Evolutionary conservation across 2,113 vertebrate genomes (phyloP).

Genomic region (Clarias batrachus): DNA sequence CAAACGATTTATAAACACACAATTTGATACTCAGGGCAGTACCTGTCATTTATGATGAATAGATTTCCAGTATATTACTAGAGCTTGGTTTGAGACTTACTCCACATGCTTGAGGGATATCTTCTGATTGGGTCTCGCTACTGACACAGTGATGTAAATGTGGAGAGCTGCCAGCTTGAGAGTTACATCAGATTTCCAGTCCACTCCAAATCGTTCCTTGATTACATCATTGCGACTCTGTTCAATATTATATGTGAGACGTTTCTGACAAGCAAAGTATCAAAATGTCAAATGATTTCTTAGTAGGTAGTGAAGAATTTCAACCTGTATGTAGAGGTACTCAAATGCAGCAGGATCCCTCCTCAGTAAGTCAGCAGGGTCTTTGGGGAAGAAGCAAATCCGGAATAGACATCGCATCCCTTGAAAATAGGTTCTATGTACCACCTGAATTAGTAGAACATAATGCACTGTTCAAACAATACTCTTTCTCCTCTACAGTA

Average conservation of each 20-base stretch:
- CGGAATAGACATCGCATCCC: constrained; percentile 98
- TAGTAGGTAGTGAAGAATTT: not conserved
- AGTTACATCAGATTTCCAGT: constrained; percentile 91
- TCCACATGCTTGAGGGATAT: constrained; percentile 97
- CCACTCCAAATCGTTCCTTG: constrained; percentile 89
- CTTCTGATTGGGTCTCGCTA: constrained; percentile 94
- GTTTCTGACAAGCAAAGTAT: not conserved
- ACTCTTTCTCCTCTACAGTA: not conserved
- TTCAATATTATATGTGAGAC: not conserved
- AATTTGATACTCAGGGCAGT: not conserved
- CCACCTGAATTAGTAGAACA: constrained; percentile 76
- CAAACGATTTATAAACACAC: not conserved
- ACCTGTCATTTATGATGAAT: not conserved
- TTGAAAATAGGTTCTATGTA: constrained; percentile 97
- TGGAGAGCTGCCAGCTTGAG: constrained; percentile 91
- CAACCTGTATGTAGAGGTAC: constrained; percentile 97
- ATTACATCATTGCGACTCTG: constrained; percentile 98
- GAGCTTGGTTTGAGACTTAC: constrained; percentile 74
- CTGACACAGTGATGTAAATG: constrained; percentile 96
- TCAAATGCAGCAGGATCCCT: constrained; percentile 94
- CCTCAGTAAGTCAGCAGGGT: constrained; percentile 88
- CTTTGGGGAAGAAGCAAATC: constrained; percentile 97
- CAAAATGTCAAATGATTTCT: not conserved
- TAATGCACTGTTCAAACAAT: not conserved
- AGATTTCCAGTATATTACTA: not conserved